A percentile compares a stretch with the other conserved stretches of the same genome.
These are phyloP conservation scores for Leucophenga varia DNA, from an alignment of 1,140 invertebrate species.

Conservation along the genomic window DNA sequence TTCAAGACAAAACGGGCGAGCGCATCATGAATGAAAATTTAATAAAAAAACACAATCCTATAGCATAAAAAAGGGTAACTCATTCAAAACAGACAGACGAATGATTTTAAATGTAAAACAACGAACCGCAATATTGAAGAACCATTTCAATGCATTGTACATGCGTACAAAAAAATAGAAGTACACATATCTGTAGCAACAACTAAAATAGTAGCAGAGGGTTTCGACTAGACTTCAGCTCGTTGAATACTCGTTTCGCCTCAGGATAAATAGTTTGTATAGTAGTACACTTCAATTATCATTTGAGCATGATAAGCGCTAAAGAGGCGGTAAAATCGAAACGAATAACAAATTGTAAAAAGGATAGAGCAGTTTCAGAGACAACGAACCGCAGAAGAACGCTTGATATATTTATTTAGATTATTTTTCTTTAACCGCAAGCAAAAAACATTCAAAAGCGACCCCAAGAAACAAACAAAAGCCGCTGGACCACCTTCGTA, in stretches of 20 bases:
- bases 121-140: constrained; percentile 46
- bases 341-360: too few relatives aligned
- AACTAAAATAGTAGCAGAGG: constrained; percentile 12
- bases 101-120: constrained; percentile 14
- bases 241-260: constrained; percentile 10
- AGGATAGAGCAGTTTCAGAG: too few relatives aligned
- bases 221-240: background rate
- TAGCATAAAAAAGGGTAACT: constrained; percentile 18
- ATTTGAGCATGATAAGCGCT: constrained; percentile 54
- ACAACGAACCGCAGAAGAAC: too few relatives aligned
- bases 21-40: constrained; percentile 48
- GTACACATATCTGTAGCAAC: constrained; percentile 13
- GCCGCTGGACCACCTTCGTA: too few relatives aligned
- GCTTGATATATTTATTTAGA: too few relatives aligned
- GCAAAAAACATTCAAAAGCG: too few relatives aligned
- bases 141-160: too few relatives aligned
- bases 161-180: constrained; percentile 30
- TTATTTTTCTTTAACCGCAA: too few relatives aligned
- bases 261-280: constrained; percentile 52
- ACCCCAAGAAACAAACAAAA: too few relatives aligned
- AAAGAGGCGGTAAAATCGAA: constrained; percentile 43
- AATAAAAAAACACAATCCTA: constrained; percentile 46
- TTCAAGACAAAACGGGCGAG: constrained; percentile 13
- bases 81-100: constrained; percentile 26
- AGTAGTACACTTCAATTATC: constrained; percentile 49